Evolutionary conservation across 2,797 vertebrate species (phyloP), one percentile per base, ranked within the genome.

Genomic region (Chelonia mydas): DNA sequence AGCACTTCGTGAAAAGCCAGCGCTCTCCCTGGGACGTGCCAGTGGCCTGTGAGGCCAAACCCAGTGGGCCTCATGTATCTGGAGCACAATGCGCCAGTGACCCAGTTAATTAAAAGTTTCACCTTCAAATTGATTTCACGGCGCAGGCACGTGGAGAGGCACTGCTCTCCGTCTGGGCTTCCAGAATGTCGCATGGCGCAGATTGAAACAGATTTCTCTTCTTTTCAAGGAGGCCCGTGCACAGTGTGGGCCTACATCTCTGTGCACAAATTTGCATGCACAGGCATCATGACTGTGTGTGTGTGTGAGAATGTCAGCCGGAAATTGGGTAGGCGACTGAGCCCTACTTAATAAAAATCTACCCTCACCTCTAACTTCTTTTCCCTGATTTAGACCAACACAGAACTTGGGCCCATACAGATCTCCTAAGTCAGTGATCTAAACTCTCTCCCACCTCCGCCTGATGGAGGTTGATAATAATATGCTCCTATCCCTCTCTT

Each of bases 241-340:
- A 7, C 3, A 4, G 57, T 7, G 10, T 54, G 61, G 31, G 51
- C 27, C 7, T 11, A n/a, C 41, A 45, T 61, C 47, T 83, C n/a
- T 76, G 59, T 7, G 0, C 2, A 45, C 45, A n/a, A n/a, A 0
- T 59, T n/a, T 68, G n/a, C 33, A 10, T 11, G n/a, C 65, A 37
- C 17, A 5, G n/a, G 41, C 53, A 59, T 49, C 41, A 49, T 55
- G 28, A 31, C 50, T 88, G 33, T 53, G 55, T 88, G 41, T 88
- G 41, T 16, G 74, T 25, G 41, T 33, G 31, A 50, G 45, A 65
- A 47, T 0, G 0, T n/a, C 59, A 37, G 21, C 12, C 5, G 12
- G 45, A 47, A 87, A 25, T 81, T 83, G 41, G 59, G 33, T 49
- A 11, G 78, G 68, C 37, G 31, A 61, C 16, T 0, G 7, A 81